Base-by-base conservation (phyloP, 2,888 invertebrate species). In the Macrophya alboannulata region DNA sequence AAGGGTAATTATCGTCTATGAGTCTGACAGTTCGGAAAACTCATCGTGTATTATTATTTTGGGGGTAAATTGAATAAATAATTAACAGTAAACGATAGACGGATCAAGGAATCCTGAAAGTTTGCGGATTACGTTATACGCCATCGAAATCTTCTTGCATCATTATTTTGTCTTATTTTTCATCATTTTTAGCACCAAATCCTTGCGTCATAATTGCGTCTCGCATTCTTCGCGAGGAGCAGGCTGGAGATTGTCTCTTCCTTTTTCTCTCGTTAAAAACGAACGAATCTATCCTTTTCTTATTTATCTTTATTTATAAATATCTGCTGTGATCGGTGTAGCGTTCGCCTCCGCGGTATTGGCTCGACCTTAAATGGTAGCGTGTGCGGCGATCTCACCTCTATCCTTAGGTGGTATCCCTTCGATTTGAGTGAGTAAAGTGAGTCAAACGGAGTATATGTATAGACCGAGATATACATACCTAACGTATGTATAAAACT, bases 321-420 rank as follows among this genome's bases (percentile, higher is more conserved):
- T 12, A 62, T 25, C 31, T 31, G n/a, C 17, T 31, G 12, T 71
- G 15, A 37, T 43, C 43, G 21, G 9, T 2, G 4, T 55, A 51
- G 31, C 25, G 21, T 6, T 81, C 59, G 40, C 81, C 81, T 43
- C 51, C 59, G 37, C 81, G 81, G 43, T 81, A 40, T 81, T 43
- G 87, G 65, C 86, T 89, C 89, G 88, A 88, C 90, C 90, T 89
- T 90, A 90, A 89, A 90, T 90, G 89, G 90, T 88, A 87, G 87
- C 87, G 87, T 88, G 88, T 87, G 87, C 86, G 0, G 25, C 62
- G 81, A 59, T 62, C 59, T 59, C 62, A 62, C 79, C 62, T 81
- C 79, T 40, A 81, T 25, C 62, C 79, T 40, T 81, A 81, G 81
- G 59, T 62, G 81, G 81, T 37, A 68, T 17, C 81, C 59, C 37